A percentile compares a stretch with the other conserved stretches of the same genome.
These are phyloP conservation scores for Cebidichthys violaceus DNA, from an alignment of 2,113 vertebrate genomes.

Conservation along the genomic window DNA sequence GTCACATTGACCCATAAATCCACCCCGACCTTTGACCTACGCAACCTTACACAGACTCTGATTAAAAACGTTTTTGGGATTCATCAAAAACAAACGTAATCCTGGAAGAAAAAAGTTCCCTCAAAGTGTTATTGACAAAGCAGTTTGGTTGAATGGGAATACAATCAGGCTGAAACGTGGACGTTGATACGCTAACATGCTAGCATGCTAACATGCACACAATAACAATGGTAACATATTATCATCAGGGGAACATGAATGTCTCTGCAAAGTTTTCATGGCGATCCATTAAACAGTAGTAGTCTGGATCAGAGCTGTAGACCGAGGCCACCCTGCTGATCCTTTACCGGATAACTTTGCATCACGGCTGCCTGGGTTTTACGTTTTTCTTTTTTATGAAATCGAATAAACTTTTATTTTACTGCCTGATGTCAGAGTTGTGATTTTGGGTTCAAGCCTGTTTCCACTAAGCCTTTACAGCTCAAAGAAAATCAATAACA, in stretches of 20 bases:
- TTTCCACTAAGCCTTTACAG: background rate
- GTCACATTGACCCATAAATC: no score
- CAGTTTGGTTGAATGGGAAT: no score
- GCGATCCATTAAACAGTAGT: background rate
- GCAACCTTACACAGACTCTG: no score
- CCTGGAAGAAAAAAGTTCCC: no score
- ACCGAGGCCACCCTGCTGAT: background rate
- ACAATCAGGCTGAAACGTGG: no score
- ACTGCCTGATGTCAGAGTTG: background rate
- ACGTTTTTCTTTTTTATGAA: background rate
- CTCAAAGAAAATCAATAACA: background rate
- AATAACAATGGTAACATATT: background rate
- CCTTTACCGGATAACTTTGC: background rate
- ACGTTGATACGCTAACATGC: background rate
- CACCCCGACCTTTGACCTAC: no score
- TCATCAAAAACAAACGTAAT: no score
- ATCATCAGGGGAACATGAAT: background rate
- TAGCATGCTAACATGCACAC: background rate
- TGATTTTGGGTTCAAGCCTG: background rate
- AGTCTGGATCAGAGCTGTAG: background rate
- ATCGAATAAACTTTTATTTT: background rate
- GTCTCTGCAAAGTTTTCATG: background rate
- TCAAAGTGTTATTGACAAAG: no score
- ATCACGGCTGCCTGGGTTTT: background rate
- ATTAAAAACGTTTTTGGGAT: no score